A percentile compares a stretch with the other conserved stretches of the same genome.
Conservation (phyloP, 2,113 vertebrate species). For the Tachysurus vachellii region DNA sequence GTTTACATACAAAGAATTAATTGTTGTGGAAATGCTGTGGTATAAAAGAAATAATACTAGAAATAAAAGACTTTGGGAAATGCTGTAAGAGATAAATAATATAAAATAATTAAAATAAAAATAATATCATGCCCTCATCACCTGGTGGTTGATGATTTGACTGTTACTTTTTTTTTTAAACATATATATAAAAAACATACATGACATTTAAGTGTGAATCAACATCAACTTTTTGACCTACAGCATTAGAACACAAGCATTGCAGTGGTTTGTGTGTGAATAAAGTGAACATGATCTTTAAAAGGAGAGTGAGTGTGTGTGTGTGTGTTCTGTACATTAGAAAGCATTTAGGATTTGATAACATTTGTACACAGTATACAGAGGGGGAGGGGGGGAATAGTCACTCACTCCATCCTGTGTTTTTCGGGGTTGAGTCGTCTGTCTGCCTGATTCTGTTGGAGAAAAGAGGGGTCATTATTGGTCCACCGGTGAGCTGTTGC, state of each 20-base stretch:
- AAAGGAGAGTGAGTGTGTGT: not conserved
- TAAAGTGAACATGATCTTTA: not conserved
- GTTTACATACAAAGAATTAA: not conserved
- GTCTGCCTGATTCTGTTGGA: conserved; percentile 72
- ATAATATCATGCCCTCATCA: no score
- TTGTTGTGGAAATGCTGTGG: not conserved
- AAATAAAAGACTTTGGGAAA: not conserved
- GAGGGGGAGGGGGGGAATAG: conserved; percentile 56
- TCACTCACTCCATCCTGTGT: conserved; percentile 77
- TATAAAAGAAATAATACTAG: not conserved
- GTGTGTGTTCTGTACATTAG: not conserved
- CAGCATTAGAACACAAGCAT: not conserved
- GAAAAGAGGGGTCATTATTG: conserved; percentile 67
- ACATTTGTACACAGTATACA: conserved; percentile 20
- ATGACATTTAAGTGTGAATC: not conserved
- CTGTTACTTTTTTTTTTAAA: not conserved
- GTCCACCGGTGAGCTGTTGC: conserved; percentile 43
- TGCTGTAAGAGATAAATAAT: not conserved
- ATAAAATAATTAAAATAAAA: no score
- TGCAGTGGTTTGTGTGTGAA: not conserved
- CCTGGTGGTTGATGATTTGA: not conserved
- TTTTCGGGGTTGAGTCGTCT: conserved; percentile 61
- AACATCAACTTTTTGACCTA: no score
- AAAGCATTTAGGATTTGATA: not conserved
- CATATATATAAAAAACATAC: not conserved